Evolutionary conservation across 2,888 invertebrate genomes (phyloP).

Genomic region (Trypoxylon attenuatum): DNA sequence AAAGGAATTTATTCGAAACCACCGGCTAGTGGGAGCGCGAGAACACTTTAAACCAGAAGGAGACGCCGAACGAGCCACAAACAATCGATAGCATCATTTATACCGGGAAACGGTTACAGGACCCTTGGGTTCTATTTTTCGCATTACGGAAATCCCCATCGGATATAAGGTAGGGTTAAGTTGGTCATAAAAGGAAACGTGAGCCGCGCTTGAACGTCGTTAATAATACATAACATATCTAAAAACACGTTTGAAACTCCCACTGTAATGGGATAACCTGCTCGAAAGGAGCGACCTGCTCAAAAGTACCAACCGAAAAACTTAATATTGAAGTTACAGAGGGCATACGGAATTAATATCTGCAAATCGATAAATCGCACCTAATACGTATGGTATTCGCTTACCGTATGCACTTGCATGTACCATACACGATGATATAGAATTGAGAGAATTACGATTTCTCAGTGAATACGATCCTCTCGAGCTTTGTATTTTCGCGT

Average conservation of each 20-base stretch:
- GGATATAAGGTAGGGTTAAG: constrained; percentile 24
- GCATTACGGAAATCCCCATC: constrained; percentile 23
- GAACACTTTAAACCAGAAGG: constrained; percentile 19
- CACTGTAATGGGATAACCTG: not conserved
- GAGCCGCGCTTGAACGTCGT: constrained; percentile 12
- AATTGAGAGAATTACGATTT: not conserved
- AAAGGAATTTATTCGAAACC: constrained; percentile 23
- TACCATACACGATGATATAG: not conserved
- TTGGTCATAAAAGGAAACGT: constrained; percentile 31
- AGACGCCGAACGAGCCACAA: constrained; percentile 23
- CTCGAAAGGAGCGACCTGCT: not conserved
- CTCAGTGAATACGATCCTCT: too few species aligned
- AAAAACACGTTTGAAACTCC: constrained; percentile 5
- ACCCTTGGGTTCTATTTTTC: constrained; percentile 37
- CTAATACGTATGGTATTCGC: not conserved
- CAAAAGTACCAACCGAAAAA: not conserved
- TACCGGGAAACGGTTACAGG: constrained; percentile 18
- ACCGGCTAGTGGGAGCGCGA: constrained; percentile 16
- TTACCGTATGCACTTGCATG: not conserved
- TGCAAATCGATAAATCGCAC: not conserved
- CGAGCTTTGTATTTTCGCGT: too few species aligned
- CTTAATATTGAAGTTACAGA: not conserved
- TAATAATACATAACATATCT: constrained; percentile 23
- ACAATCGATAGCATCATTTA: constrained; percentile 40
- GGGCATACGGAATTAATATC: not conserved